These are phyloP conservation scores for human DNA, from an alignment of 2,113 vertebrate genomes.

Conservation along the genomic window DNA sequence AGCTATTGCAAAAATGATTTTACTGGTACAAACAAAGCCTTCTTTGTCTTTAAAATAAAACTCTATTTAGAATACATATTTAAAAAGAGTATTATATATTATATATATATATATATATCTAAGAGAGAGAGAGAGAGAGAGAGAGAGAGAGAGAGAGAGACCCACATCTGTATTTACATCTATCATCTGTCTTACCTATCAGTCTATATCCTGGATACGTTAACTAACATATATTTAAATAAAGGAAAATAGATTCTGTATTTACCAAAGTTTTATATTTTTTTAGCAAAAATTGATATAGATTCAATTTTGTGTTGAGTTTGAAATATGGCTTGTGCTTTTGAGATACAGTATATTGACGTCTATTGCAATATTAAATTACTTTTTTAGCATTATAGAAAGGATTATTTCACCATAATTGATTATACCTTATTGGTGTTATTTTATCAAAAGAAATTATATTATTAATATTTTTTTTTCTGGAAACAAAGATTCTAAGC, in stretches of 20 bases:
- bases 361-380: neutral
- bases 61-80: neutral
- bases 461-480: neutral
- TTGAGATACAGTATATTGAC: neutral
- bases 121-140: too few relatives aligned
- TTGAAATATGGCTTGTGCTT: neutral
- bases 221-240: neutral
- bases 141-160: too few relatives aligned
- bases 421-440: neutral
- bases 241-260: neutral
- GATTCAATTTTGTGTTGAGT: neutral
- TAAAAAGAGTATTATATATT: neutral
- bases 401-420: neutral
- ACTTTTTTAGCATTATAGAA: neutral
- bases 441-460: neutral
- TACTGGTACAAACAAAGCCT: neutral
- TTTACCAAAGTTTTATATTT: neutral
- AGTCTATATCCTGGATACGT: neutral
- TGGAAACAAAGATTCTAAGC: neutral
- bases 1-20: neutral
- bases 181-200: neutral
- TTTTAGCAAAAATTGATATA: neutral
- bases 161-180: neutral
- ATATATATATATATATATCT: too few relatives aligned
- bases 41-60: neutral